phyloP scores from a whole-genome alignment of 2,113 vertebrate species.

The Xenopus borealis region DNA sequence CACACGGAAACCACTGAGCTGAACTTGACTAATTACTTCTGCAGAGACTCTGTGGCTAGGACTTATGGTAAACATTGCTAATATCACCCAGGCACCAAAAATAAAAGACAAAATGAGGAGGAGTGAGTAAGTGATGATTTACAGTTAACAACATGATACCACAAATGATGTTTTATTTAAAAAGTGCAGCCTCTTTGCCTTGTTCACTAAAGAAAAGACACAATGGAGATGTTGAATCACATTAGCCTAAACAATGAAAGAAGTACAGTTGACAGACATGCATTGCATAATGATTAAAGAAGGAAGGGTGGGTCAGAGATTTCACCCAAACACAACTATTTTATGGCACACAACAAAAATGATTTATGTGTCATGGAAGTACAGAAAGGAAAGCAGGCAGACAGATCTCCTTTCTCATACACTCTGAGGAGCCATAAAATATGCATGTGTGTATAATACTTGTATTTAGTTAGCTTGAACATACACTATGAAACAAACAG shows the following conservation, averaged over 20 bases:
- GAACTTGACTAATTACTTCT: constrained; percentile 21
- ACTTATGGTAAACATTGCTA: constrained; percentile 36
- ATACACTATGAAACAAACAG: background rate
- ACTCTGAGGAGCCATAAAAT: background rate
- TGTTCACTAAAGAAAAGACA: constrained; percentile 16
- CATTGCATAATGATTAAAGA: constrained; percentile 38
- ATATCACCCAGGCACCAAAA: constrained; percentile 6
- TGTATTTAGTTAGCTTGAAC: background rate
- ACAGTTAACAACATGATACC: constrained; percentile 18
- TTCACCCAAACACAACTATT: constrained; percentile 23
- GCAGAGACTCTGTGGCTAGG: constrained; percentile 17
- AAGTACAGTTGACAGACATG: constrained; percentile 24
- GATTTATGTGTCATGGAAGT: constrained; percentile 16
- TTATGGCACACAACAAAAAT: constrained; percentile 34
- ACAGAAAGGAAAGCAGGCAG: constrained; percentile 9
- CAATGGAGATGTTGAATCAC: constrained; percentile 39
- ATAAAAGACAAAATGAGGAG: constrained; percentile 12
- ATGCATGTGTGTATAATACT: background rate
- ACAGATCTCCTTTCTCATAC: constrained; percentile 16
- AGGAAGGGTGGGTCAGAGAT: constrained; percentile 36
- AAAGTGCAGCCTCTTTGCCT: constrained; percentile 8
- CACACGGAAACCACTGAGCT: background rate
- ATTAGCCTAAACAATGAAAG: constrained; percentile 24
- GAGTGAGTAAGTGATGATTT: constrained; percentile 24
- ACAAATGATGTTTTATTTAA: constrained; percentile 38